Conservation (phyloP, 2,113 vertebrate genomes). For the Malurus cyaneus region DNA sequence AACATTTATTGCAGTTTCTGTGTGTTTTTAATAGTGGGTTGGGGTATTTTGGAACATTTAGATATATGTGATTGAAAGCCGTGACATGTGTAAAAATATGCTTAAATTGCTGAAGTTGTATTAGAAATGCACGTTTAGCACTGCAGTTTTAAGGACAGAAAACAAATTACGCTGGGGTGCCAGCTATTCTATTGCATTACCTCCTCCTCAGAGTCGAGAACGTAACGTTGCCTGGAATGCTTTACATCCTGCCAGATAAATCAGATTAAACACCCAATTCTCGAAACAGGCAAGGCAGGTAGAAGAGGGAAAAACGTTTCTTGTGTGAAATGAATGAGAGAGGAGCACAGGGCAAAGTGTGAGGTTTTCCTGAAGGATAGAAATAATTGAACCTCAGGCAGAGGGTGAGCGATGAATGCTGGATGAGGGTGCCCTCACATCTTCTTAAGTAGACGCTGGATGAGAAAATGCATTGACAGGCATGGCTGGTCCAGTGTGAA, state of each 20-base stretch:
- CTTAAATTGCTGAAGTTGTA: not conserved
- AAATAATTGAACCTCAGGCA: conserved; percentile 41
- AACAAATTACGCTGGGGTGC: not conserved
- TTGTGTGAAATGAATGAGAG: conserved; percentile 35
- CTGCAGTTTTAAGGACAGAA: not conserved
- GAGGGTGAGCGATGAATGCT: conserved; percentile 36
- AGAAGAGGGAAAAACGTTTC: not conserved
- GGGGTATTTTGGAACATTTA: not conserved
- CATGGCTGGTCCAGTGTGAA: conserved; percentile 19
- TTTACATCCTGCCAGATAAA: conserved; percentile 50
- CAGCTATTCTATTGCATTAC: not conserved
- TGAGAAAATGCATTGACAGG: conserved; percentile 27
- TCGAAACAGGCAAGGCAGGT: not conserved
- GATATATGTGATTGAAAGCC: not conserved
- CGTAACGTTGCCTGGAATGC: conserved; percentile 4
- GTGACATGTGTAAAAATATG: not conserved
- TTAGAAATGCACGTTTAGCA: not conserved
- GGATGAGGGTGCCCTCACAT: conserved; percentile 42
- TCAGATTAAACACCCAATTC: conserved; percentile 35
- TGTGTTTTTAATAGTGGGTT: not conserved
- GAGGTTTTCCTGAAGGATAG: conserved; percentile 60
- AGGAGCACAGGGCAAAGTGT: conserved; percentile 17
- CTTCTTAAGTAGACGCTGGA: not conserved
- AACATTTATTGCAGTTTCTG: not conserved
- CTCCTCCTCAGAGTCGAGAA: conserved; percentile 21